Evolutionary conservation across 2,113 vertebrate genomes (phyloP).

Genomic region (Nothoprocta pentlandii): DNA sequence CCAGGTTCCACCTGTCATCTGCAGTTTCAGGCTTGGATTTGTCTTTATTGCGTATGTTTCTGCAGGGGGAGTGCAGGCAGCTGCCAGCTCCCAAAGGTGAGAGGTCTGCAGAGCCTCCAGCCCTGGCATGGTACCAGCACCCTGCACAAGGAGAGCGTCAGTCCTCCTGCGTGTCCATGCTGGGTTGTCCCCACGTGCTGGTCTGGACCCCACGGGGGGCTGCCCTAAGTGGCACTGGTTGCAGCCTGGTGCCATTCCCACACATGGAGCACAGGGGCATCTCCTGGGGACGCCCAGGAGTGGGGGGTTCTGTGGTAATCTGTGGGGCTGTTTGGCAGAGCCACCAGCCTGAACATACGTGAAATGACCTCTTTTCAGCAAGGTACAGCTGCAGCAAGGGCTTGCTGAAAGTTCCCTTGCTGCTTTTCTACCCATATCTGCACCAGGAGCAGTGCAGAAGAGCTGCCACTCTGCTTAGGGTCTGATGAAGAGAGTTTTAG

Average conservation of each 20-base stretch:
- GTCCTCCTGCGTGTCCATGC: not conserved
- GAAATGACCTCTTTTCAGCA: not conserved
- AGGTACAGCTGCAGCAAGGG: accelerated
- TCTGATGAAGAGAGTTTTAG: not conserved
- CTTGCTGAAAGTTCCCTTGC: not conserved
- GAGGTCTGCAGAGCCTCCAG: not conserved
- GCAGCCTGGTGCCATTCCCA: accelerated
- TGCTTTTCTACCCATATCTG: not conserved
- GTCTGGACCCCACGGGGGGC: not conserved
- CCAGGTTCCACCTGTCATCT: not conserved
- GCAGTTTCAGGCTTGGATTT: not conserved
- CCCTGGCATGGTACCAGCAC: not conserved
- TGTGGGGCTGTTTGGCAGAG: not conserved
- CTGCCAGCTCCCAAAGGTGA: not conserved
- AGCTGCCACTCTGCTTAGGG: not conserved
- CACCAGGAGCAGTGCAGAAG: not conserved
- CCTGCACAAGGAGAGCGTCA: not conserved
- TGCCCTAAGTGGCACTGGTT: not conserved
- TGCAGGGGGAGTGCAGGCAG: not conserved
- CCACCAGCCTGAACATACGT: not conserved
- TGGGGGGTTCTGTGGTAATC: not conserved
- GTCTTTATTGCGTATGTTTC: not conserved
- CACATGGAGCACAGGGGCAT: accelerated
- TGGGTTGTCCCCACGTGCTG: not conserved
- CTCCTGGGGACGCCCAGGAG: not conserved